A percentile compares a stretch with the other conserved stretches of the same genome.
Conservation (phyloP, 2,888 invertebrate genomes). For the Neelides folsomi region DNA sequence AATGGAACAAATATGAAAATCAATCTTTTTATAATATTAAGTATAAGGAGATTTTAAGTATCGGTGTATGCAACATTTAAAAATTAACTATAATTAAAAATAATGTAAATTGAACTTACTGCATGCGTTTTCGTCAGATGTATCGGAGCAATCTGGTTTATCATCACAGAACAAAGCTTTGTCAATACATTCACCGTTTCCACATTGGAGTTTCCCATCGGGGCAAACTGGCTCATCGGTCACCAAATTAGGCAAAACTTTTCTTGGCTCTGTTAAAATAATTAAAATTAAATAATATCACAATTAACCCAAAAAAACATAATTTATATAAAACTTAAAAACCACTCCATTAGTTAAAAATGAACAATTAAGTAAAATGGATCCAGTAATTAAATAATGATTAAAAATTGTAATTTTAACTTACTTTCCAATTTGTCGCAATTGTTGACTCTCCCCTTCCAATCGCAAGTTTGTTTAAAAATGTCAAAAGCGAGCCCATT, state of each 20-base stretch:
- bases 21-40: not conserved
- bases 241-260: conserved; percentile 73
- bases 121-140: conserved; percentile 89
- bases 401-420: too few species aligned
- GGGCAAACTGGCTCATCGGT: conserved; percentile 87
- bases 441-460: conserved; percentile 93
- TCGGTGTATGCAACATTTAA: not conserved
- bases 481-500: conserved; percentile 85
- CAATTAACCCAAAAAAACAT: not conserved
- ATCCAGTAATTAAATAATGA: not conserved
- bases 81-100: conserved; percentile 6
- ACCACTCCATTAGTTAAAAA: not conserved
- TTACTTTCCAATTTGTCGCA: conserved; percentile 89
- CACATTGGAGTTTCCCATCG: conserved; percentile 78
- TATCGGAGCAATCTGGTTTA: conserved; percentile 81
- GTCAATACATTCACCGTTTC: conserved; percentile 81
- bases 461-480: conserved; percentile 87
- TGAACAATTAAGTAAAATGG: not conserved
- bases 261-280: conserved; percentile 60
- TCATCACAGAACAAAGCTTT: conserved; percentile 87
- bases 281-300: conserved; percentile 2
- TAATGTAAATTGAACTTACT: conserved; percentile 51
- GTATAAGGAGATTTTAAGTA: not conserved
- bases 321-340: not conserved
- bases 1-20: conserved; percentile 30